A percentile compares a stretch with the other conserved stretches of the same genome.
phyloP scores from a whole-genome alignment of 2,888 invertebrate species.

The Diloba caeruleocephala region DNA sequence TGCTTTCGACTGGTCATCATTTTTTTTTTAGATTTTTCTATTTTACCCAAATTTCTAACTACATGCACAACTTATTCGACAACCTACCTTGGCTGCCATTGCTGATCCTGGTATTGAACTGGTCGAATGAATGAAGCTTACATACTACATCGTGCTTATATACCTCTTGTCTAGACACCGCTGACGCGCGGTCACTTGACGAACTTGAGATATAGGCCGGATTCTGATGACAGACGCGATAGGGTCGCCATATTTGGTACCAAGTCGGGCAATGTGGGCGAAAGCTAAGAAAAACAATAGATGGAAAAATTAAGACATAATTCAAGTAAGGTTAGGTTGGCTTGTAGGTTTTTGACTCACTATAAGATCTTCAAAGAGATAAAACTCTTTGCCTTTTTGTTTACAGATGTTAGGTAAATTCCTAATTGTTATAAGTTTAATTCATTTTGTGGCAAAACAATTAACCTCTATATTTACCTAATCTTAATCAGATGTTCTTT shows the following conservation, averaged over 20 bases:
- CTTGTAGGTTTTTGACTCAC: too few species aligned
- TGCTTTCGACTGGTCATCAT: too few species aligned
- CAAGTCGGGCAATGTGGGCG: slow-evolving; percentile 16
- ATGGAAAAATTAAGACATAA: slow-evolving; percentile 2
- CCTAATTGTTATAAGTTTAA: too few species aligned
- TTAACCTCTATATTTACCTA: too few species aligned
- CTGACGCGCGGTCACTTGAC: slow-evolving; percentile 50
- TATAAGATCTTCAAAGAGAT: too few species aligned
- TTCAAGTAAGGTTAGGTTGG: neutral
- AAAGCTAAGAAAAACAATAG: slow-evolving; percentile 16
- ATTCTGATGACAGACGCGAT: slow-evolving; percentile 22
- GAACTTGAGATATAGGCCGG: slow-evolving; percentile 58
- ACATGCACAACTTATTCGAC: neutral
- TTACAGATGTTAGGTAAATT: too few species aligned
- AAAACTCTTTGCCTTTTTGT: too few species aligned
- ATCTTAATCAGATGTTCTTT: too few species aligned
- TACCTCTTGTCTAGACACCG: slow-evolving; percentile 46
- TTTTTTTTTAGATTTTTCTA: too few species aligned
- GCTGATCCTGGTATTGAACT: slow-evolving; percentile 65
- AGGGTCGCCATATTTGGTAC: slow-evolving; percentile 41
- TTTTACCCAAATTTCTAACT: too few species aligned
- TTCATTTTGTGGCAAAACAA: too few species aligned
- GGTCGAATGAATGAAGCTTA: slow-evolving; percentile 66
- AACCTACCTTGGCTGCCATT: slow-evolving; percentile 79
- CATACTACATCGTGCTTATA: slow-evolving; percentile 62